Base-by-base conservation (phyloP, 2,113 vertebrate species). In the Callipepla squamata region DNA sequence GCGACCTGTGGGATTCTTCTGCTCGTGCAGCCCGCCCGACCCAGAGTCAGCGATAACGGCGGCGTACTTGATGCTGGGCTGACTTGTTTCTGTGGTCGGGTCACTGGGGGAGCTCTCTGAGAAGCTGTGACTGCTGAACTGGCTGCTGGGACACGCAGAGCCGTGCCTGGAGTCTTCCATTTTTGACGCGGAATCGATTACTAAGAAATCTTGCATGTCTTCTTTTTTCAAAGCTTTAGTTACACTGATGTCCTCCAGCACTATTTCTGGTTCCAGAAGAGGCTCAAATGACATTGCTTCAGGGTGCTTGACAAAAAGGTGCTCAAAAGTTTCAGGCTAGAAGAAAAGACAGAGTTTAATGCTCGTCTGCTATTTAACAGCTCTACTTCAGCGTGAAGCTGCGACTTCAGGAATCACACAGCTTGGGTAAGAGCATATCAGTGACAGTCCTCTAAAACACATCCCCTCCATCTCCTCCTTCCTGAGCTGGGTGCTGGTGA, bases 281-380 rank as follows among this genome's bases (percentile, higher is more conserved):
- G 98, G 98, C 94, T 98, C 98, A 80, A 97, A 97, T 17, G 98
- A 91, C 51, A 97, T 91, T 17, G 97, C 97, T 63, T 98, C 96
- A 3, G 97, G 95, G 42, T 97, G 97, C 90, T 96, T 97, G 96
- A 96, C 88, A 91, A 99, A 99, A 87, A 99, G 96, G 78, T 98
- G 98, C 86, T 99, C 98, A 84, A 98, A 98, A 19, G 97, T 97
- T 93, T 99, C 98, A 80, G 97, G 97, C 99, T 99, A 96, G 93
- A 97, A 96, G 95, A 89, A 88, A 97, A 98, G 76, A 97, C 9
- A 96, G 3, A 85, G 94, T 97, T 96, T 89, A 96, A 89, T 62
- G 88, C 62, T 97, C 73, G 66, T 45, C 82, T 72, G 10, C 87
- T 26, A 66, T 34, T 80, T 67, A 63, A 65, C 25, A 55, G 13